phyloP scores from a whole-genome alignment of 2,113 vertebrate species.

The Petromus typicus region DNA sequence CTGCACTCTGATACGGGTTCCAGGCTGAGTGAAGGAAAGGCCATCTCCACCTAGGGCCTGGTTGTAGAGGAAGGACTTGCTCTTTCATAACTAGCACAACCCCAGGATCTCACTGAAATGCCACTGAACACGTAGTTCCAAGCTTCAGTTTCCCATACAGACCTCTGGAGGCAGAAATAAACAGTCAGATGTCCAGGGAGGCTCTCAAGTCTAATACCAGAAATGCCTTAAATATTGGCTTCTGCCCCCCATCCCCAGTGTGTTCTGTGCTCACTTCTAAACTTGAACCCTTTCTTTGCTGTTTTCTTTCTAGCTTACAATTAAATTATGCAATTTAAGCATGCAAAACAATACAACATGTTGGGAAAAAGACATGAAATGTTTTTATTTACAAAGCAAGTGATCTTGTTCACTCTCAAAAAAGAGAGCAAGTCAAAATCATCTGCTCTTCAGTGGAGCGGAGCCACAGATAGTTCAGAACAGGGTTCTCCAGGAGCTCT shows the following conservation, averaged over 20 bases:
- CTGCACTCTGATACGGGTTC: neutral
- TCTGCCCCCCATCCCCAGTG: neutral
- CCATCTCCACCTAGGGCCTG: neutral
- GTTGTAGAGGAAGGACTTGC: neutral
- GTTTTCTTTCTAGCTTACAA: slow-evolving; percentile 72
- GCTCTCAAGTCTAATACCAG: neutral
- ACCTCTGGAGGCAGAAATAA: neutral
- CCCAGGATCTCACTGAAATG: neutral
- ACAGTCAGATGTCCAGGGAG: neutral
- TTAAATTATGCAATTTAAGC: slow-evolving; percentile 72
- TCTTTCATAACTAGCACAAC: neutral
- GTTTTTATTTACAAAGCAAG: slow-evolving; percentile 82
- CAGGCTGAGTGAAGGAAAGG: neutral
- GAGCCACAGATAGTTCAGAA: slow-evolving; percentile 1
- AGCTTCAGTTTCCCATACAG: neutral
- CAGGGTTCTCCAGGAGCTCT: slow-evolving; percentile 32
- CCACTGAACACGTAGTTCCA: neutral
- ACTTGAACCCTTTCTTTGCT: slow-evolving; percentile 72
- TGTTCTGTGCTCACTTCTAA: slow-evolving; percentile 51
- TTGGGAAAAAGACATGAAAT: slow-evolving; percentile 75
- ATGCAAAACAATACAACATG: slow-evolving; percentile 77
- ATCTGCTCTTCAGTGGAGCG: slow-evolving; percentile 55
- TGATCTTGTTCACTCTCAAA: slow-evolving; percentile 74
- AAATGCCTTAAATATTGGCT: slow-evolving; percentile 13
- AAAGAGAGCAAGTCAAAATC: slow-evolving; percentile 67